Conservation (phyloP, 1,140 invertebrate species). For the Argopecten irradians region DNA sequence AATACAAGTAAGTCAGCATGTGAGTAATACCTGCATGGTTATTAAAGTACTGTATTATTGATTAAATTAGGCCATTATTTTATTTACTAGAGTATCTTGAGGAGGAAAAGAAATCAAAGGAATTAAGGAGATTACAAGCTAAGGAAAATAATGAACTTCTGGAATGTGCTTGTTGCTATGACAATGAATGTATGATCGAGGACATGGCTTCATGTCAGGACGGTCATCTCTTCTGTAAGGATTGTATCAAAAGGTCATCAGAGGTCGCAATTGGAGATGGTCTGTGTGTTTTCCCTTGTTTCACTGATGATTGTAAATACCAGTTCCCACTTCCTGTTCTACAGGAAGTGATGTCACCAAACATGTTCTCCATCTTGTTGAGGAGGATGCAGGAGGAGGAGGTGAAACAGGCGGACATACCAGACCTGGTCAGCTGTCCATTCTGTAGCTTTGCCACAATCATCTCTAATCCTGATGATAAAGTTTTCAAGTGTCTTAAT, state of each 20-base stretch:
- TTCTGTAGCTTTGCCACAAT: slow-evolving; percentile 83
- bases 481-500: slow-evolving; percentile 83
- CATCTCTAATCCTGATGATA: slow-evolving; percentile 79
- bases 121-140: slow-evolving; percentile 67
- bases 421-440: slow-evolving; percentile 82
- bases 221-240: slow-evolving; percentile 81
- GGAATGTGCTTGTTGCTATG: slow-evolving; percentile 81
- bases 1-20: too few species aligned
- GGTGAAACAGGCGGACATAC: slow-evolving; percentile 80
- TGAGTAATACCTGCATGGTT: neutral
- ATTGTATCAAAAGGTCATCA: slow-evolving; percentile 78
- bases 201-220: slow-evolving; percentile 80
- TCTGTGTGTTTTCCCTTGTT: slow-evolving; percentile 79
- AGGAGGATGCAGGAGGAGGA: slow-evolving; percentile 80
- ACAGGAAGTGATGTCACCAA: slow-evolving; percentile 77
- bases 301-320: slow-evolving; percentile 69
- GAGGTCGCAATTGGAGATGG: slow-evolving; percentile 80
- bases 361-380: slow-evolving; percentile 80
- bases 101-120: slow-evolving; percentile 47
- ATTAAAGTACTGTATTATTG: neutral
- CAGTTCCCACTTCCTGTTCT: slow-evolving; percentile 64
- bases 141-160: slow-evolving; percentile 72
- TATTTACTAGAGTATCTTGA: slow-evolving; percentile 57
- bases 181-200: slow-evolving; percentile 81
- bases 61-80: neutral